These are phyloP conservation scores for Haplochromis burtoni DNA, from an alignment of 2,113 vertebrate species.

Conservation along the genomic window DNA sequence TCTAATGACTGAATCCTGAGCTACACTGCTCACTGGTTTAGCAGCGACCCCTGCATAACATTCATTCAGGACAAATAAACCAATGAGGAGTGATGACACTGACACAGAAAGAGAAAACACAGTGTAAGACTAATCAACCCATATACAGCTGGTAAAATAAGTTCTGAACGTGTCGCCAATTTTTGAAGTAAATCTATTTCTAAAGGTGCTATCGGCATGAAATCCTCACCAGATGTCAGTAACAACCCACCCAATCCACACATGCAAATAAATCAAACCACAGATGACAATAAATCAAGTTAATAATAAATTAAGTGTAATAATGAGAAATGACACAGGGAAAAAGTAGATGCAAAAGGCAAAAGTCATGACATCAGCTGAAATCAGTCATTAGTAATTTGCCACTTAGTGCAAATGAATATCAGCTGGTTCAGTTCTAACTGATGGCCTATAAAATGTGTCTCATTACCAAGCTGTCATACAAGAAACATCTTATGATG, in stretches of 20 bases:
- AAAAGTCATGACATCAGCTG: not conserved
- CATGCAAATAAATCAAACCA: not conserved
- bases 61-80: not conserved
- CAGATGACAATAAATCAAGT: not conserved
- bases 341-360: rapidly evolving
- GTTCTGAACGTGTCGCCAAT: not conserved
- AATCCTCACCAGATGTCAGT: not conserved
- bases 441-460: not conserved
- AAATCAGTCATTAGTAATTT: not conserved
- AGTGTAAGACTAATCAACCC: not conserved
- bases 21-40: not conserved
- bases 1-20: slow-evolving; percentile 35
- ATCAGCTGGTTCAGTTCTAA: not conserved
- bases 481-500: not conserved
- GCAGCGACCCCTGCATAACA: not conserved
- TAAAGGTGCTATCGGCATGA: not conserved
- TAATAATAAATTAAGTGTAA: not conserved
- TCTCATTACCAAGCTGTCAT: not conserved
- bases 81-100: not conserved
- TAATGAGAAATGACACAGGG: not conserved
- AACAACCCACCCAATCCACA: not conserved
- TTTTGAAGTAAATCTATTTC: not conserved
- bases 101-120: not conserved
- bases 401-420: not conserved
- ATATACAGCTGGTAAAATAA: not conserved